phyloP scores from a whole-genome alignment of 2,888 invertebrate genomes.

The Diadromus collaris region DNA sequence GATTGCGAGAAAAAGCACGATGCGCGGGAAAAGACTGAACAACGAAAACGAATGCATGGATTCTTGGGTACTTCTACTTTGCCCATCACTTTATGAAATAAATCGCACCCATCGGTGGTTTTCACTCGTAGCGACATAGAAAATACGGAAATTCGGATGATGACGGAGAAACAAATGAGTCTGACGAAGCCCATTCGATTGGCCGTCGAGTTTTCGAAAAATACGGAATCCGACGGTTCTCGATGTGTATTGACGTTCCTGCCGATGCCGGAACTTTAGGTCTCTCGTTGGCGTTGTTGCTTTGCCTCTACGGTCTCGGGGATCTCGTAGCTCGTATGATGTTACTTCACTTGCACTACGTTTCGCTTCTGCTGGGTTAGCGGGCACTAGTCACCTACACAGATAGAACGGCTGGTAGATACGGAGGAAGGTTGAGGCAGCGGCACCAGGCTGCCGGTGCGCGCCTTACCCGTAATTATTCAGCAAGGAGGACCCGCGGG shows the following conservation, averaged over 20 bases:
- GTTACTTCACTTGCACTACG: constrained; percentile 2
- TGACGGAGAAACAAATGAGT: neutral
- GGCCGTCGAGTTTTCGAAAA: neutral
- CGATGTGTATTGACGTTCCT: neutral
- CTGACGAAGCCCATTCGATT: neutral
- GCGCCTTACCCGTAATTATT: constrained; percentile 79
- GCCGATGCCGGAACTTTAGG: constrained; percentile 9
- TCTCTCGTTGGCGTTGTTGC: constrained; percentile 22
- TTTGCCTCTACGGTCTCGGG: neutral
- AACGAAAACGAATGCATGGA: constrained; percentile 27
- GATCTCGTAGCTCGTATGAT: constrained; percentile 9
- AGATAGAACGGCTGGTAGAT: neutral
- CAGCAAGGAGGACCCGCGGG: constrained; percentile 75
- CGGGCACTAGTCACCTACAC: constrained; percentile 13
- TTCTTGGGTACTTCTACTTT: neutral
- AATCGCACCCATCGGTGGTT: neutral
- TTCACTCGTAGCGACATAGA: neutral
- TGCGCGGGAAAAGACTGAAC: constrained; percentile 16
- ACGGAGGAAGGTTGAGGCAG: constrained; percentile 37
- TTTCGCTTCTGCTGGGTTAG: constrained; percentile 16
- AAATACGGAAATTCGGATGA: neutral
- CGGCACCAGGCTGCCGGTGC: constrained; percentile 77
- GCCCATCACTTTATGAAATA: neutral
- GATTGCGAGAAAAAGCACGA: constrained; percentile 31
- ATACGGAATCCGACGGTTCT: neutral